Conservation (phyloP, 2,888 invertebrate genomes). For the Drosophila maculinotata region DNA sequence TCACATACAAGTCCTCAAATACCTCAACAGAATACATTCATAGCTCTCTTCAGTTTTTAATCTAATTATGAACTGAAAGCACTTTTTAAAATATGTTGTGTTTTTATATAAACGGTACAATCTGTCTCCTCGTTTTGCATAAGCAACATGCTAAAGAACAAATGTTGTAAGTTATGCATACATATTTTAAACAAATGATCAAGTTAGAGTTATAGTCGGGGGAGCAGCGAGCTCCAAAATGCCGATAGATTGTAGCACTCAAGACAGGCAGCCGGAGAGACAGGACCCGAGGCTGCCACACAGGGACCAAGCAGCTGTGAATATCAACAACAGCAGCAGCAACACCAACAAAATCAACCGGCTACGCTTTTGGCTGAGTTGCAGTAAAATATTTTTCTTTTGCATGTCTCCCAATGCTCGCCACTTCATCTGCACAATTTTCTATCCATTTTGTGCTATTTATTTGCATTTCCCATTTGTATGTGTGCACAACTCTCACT, state of each 20-base stretch:
- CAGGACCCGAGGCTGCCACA: conserved; percentile 8
- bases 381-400: conserved; percentile 46
- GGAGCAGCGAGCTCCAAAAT: conserved; percentile 26
- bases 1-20: too few relatives aligned
- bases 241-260: conserved; percentile 19
- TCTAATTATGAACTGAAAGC: background rate
- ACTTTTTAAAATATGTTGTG: background rate
- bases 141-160: conserved; percentile 10
- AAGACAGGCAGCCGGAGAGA: conserved; percentile 15
- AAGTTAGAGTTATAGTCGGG: conserved; percentile 18
- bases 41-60: background rate
- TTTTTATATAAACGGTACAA: conserved; percentile 3
- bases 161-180: conserved; percentile 40
- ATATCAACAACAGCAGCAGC: conserved; percentile 26
- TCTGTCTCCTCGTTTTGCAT: conserved; percentile 11
- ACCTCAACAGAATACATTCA: too few relatives aligned
- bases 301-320: conserved; percentile 27
- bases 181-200: conserved; percentile 39
- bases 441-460: conserved; percentile 63
- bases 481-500: conserved; percentile 16
- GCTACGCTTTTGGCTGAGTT: conserved; percentile 30
- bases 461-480: conserved; percentile 68
- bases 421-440: conserved; percentile 60
- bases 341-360: conserved; percentile 16
- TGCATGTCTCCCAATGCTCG: conserved; percentile 25